phyloP scores from a whole-genome alignment of 2,797 vertebrate species.

The Etheostoma perlongum region DNA sequence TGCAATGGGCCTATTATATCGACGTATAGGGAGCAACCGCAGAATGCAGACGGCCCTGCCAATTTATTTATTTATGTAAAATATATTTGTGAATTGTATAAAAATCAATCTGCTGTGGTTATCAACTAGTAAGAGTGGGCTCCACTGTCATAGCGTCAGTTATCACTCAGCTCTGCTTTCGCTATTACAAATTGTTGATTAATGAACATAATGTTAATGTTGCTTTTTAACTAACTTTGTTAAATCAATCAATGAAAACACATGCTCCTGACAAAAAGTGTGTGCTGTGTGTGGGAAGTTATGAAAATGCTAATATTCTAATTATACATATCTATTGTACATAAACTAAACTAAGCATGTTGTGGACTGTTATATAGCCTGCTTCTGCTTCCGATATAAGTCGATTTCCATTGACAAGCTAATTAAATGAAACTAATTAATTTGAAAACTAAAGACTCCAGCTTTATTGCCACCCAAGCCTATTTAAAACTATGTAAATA shows the following conservation, averaged over 20 bases:
- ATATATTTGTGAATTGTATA: constrained; percentile 4
- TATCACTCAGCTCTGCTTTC: background rate
- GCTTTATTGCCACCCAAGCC: background rate
- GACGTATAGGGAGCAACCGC: background rate
- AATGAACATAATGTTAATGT: background rate
- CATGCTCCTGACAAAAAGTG: background rate
- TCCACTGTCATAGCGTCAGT: too few relatives aligned
- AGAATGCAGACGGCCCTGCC: background rate
- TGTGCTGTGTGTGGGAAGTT: background rate
- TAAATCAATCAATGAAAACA: background rate
- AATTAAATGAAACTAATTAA: background rate
- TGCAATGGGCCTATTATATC: background rate
- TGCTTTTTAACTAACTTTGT: constrained; percentile 1
- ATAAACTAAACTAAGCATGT: background rate
- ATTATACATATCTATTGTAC: background rate
- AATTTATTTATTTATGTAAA: constrained; percentile 19
- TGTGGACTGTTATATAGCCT: background rate
- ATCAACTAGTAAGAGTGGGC: background rate
- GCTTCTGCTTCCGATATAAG: background rate
- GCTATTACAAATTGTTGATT: background rate
- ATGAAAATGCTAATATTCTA: background rate
- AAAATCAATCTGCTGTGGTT: background rate
- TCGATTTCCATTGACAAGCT: background rate
- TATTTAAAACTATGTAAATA: background rate
- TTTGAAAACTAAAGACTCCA: background rate